phyloP scores from a whole-genome alignment of 1,140 invertebrate species.

The Drosophila funebris region DNA sequence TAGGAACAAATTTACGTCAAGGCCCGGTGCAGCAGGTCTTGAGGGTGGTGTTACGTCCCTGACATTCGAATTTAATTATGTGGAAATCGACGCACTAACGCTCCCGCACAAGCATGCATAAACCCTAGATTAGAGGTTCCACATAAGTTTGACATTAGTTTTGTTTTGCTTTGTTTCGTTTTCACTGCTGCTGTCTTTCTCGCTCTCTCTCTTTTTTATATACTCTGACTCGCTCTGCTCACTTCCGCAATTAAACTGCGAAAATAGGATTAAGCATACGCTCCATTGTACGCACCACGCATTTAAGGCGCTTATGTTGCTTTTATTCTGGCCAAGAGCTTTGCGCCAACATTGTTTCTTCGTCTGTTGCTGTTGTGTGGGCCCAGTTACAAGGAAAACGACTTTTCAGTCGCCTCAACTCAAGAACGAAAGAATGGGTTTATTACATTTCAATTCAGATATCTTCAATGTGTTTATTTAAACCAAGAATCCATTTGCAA shows the following conservation, averaged over 20 bases:
- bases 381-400: neutral
- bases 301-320: slow-evolving; percentile 65
- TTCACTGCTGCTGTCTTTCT: neutral
- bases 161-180: slow-evolving; percentile 1
- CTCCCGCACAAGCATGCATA: slow-evolving; percentile 7
- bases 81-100: slow-evolving; percentile 49
- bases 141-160: slow-evolving; percentile 53
- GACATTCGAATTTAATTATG: slow-evolving; percentile 74
- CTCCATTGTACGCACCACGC: slow-evolving; percentile 56
- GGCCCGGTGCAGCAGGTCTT: no score
- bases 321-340: neutral
- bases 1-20: no score
- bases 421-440: neutral
- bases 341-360: neutral
- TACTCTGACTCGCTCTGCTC: neutral
- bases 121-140: slow-evolving; percentile 15
- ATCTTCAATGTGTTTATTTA: neutral
- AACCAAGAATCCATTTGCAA: no score
- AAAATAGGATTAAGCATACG: slow-evolving; percentile 76
- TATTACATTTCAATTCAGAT: neutral
- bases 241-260: slow-evolving; percentile 64
- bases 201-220: neutral
- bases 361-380: neutral
- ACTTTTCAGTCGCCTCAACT: slow-evolving; percentile 3
- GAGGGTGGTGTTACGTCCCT: no score